Evolutionary conservation across 2,888 invertebrate species (phyloP).

Genomic region (Apantesis nais): DNA sequence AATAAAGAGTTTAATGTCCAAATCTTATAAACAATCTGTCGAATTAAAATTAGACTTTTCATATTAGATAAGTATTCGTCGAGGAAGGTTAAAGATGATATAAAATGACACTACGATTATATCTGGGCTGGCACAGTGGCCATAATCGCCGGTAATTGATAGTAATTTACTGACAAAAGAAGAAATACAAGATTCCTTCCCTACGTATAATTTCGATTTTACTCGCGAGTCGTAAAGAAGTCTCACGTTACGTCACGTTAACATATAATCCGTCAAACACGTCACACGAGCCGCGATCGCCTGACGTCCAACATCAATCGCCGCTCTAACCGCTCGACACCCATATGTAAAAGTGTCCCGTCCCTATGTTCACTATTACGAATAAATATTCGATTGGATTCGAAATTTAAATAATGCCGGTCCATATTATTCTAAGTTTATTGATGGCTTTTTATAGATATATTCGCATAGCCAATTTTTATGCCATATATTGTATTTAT

Average conservation of each 20-base stretch:
- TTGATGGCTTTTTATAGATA: slow-evolving; percentile 42
- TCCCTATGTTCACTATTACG: slow-evolving; percentile 39
- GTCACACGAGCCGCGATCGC: slow-evolving; percentile 13
- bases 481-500: slow-evolving; percentile 1
- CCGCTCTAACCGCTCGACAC: slow-evolving; percentile 39
- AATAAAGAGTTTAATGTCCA: no score
- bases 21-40: no score
- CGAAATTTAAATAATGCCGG: slow-evolving; percentile 45
- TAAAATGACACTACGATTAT: no score
- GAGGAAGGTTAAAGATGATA: no score
- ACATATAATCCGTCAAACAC: slow-evolving; percentile 26
- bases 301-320: slow-evolving; percentile 35
- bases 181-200: neutral
- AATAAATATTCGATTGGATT: slow-evolving; percentile 49
- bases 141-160: no score
- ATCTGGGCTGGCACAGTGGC: no score
- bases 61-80: no score
- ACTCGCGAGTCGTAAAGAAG: slow-evolving; percentile 26
- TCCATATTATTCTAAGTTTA: slow-evolving; percentile 45
- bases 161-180: neutral
- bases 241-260: slow-evolving; percentile 26
- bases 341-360: slow-evolving; percentile 27
- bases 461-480: slow-evolving; percentile 27
- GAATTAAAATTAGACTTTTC: no score
- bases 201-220: slow-evolving; percentile 13